Evolutionary conservation across 30 jellyfish, hydroid and myxozoan species (phyloP).

Genomic region (Hydractinia echinata): DNA sequence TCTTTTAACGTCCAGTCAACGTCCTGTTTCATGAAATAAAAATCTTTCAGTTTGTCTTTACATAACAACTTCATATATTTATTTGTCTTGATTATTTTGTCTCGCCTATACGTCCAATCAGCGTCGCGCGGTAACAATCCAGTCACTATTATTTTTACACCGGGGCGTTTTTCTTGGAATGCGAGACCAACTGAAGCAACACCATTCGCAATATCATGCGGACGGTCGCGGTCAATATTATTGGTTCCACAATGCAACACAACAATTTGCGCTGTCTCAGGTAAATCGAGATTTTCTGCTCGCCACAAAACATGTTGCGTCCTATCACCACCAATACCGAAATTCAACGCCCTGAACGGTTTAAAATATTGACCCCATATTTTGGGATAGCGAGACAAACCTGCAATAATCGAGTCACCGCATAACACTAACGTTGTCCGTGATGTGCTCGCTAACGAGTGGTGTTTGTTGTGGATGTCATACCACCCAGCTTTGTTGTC

Average conservation of each 20-base stretch:
- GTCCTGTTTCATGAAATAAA: conserved; percentile 85
- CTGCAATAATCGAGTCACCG: conserved; percentile 92
- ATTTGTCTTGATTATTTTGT: conserved; percentile 64
- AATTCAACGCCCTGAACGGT: conserved; percentile 71
- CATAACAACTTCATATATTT: conserved; percentile 67
- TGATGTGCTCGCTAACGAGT: conserved; percentile 55
- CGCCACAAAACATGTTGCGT: conserved; percentile 97
- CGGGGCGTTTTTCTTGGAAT: conserved; percentile 82
- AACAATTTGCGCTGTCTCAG: conserved; percentile 59
- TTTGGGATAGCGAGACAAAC: conserved; percentile 72
- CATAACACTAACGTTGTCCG: conserved; percentile 59
- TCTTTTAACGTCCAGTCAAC: conserved; percentile 75
- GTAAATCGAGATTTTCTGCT: conserved; percentile 76
- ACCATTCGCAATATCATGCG: conserved; percentile 80
- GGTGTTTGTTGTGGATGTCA: conserved; percentile 78
- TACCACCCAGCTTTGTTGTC: conserved; percentile 94
- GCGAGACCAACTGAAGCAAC: conserved; percentile 68
- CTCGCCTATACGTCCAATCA: conserved; percentile 61
- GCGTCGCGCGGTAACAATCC: conserved; percentile 94
- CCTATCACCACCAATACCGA: conserved; percentile 97
- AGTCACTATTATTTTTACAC: conserved; percentile 72
- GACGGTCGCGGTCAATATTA: conserved; percentile 71
- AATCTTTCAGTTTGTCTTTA: conserved; percentile 57
- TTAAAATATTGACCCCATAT: conserved; percentile 85
- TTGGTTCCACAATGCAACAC: conserved; percentile 94